Evolutionary conservation across 1,140 invertebrate species (phyloP), one percentile per base, ranked within the genome.

Genomic region (Drosophila paulistorum): DNA sequence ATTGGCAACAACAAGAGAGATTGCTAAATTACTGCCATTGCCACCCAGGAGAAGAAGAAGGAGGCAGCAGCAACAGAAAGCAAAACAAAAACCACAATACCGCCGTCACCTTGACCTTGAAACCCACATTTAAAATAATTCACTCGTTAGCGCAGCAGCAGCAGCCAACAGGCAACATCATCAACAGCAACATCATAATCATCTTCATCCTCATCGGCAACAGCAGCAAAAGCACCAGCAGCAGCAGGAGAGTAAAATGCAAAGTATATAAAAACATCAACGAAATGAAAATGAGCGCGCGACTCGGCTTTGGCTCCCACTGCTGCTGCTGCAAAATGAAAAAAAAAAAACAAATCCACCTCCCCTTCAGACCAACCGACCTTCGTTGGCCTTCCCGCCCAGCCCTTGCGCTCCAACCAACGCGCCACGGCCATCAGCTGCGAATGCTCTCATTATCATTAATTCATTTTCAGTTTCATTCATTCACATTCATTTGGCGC

Each of bases 81-180:
- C 63, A 77, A 71, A 77, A 80, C 60, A 80, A 80, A 61, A 80
- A 76, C 60, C 61, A 69, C 66, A 54, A 48, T 66, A 55, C 7
- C 55, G 77, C 55, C 84, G 82, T 91, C 90, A 91, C 90, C 90
- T 91, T 91, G 90, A 91, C 90, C 90, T 91, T 91, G 90, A 91
- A 85, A 91, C 90, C 90, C 81, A 91, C 79, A 90, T 91, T 91
- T 91, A 89, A 91, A 91, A 91, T 91, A 90, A 90, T 91, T 91
- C 79, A 90, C 75, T 90, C 71, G 72, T 84, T 81, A 84, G 75
- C 78, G 81, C 73, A 66, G 63, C 54, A 60, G 48, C 74, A 60
- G 35, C 68, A 48, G 14, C 39, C 45, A 51, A 51, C 45, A 51
- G 45, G 41, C 68, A 71, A 66, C 64, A 77, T 74, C 58, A 66